Evolutionary conservation across 2,888 invertebrate genomes (phyloP), one percentile per base, ranked within the genome.

Genomic region (Ischnus inquisitorius): DNA sequence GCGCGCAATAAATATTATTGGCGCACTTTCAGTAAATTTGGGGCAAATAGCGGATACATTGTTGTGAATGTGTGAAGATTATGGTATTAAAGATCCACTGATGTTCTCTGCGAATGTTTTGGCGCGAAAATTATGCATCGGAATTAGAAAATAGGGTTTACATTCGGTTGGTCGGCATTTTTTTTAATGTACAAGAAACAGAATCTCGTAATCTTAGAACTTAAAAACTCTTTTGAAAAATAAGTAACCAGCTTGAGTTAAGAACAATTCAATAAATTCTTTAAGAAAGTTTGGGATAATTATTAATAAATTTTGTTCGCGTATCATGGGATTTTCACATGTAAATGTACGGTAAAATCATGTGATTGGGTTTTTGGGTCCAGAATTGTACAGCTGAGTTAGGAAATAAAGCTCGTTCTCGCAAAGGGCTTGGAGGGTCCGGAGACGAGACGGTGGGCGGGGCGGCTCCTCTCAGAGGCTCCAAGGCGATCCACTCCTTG

Each of bases 401-500:
- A 78, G 78, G 86, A 82, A 82, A 75, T 79, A 78, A 82, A 79
- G 82, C 68, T 67, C 71, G 82, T 77, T 79, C 46, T 34, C 60
- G 82, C 74, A 68, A 85, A 86, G 84, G 86, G 86, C 82, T 78
- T 69, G 60, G 82, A 84, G 82, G 79, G 82, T 84, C 84, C 77
- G 74, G 89, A 90, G 92, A 92, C 93, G 92, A 93, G 93, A 93
- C 93, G 92, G 92, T 93, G 93, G 93, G 93, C 93, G 93, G 92
- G 91, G 88, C 90, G 87, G 92, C 92, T 92, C 91, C 92, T 92
- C 91, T 92, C 91, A 92, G 90, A 89, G 91, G 93, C 93, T 93
- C 93, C 93, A 93, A 93, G 93, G 93, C 93, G 93, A 93, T 92
- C 93, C 92, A 93, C 93, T 93, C 92, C 90, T 34, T 34, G 34